These are phyloP conservation scores for Hydractinia symbiolongicarpus DNA, from an alignment of 30 jellyfish, hydroid and myxozoan genomes.

Conservation along the genomic window DNA sequence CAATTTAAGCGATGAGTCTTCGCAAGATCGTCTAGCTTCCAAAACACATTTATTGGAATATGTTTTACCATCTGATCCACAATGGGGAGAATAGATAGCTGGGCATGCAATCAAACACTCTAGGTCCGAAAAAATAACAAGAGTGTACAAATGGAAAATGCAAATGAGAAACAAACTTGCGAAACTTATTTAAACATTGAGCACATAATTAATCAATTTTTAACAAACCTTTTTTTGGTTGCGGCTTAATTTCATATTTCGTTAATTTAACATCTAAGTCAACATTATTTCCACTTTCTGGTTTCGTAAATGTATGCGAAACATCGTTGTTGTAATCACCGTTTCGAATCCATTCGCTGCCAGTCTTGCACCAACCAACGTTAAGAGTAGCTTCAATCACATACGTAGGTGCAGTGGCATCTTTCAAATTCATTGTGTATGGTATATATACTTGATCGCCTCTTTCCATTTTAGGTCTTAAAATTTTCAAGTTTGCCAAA, in stretches of 20 bases:
- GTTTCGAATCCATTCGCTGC: neutral
- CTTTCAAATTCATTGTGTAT: neutral
- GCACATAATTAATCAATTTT: too few relatives aligned
- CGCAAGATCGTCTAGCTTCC: neutral
- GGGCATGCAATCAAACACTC: slow-evolving; percentile 46
- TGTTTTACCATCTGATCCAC: slow-evolving; percentile 51
- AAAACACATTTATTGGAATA: slow-evolving; percentile 64
- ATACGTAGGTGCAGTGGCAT: neutral
- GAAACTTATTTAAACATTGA: too few relatives aligned
- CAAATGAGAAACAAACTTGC: too few relatives aligned
- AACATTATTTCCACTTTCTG: neutral
- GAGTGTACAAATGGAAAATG: too few relatives aligned
- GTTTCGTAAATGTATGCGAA: slow-evolving; percentile 6
- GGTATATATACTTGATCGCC: neutral
- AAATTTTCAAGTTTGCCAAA: neutral
- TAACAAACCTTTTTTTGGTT: too few relatives aligned
- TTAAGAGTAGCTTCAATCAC: neutral
- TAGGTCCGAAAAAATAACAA: too few relatives aligned
- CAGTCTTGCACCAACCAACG: slow-evolving; percentile 5
- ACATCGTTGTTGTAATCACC: slow-evolving; percentile 6
- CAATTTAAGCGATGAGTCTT: too few relatives aligned
- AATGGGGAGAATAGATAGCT: slow-evolving; percentile 66
- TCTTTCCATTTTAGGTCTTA: neutral
- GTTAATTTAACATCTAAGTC: too few relatives aligned
- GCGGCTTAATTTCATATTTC: too few relatives aligned